These are phyloP conservation scores for Xylota sylvarum DNA, from an alignment of 2,888 invertebrate species.

Conservation along the genomic window DNA sequence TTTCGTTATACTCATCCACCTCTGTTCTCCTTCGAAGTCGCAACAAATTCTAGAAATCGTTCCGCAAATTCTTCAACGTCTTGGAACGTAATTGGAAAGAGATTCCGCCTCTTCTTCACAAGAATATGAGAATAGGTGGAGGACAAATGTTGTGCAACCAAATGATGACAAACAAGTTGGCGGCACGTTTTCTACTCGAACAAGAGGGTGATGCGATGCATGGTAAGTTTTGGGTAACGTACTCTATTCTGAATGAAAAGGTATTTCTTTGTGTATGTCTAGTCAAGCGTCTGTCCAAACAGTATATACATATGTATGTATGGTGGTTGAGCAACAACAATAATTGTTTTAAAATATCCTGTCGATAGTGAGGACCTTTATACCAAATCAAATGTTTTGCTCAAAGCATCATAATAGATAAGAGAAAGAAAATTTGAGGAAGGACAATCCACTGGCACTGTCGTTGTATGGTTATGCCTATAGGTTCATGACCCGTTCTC, in stretches of 20 bases:
- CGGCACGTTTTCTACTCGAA: constrained; percentile 69
- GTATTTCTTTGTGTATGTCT: constrained; percentile 40
- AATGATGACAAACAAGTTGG: constrained; percentile 69
- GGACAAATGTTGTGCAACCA: constrained; percentile 50
- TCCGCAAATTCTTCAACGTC: constrained; percentile 59
- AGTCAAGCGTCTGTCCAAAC: constrained; percentile 4
- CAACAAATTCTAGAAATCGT: constrained; percentile 69
- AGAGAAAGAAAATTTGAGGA: too few relatives aligned
- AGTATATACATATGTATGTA: not conserved
- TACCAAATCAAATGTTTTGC: too few relatives aligned
- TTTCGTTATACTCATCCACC: constrained; percentile 37
- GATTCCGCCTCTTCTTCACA: constrained; percentile 46
- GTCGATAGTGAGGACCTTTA: not conserved
- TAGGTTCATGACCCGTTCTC: too few relatives aligned
- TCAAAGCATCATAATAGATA: too few relatives aligned
- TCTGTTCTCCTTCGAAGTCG: constrained; percentile 19
- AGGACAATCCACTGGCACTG: too few relatives aligned
- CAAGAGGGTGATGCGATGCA: constrained; percentile 56
- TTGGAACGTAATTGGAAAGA: constrained; percentile 61
- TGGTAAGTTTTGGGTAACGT: constrained; percentile 39
- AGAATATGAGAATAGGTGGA: constrained; percentile 26
- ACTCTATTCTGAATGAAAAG: constrained; percentile 32
- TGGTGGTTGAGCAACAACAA: not conserved
- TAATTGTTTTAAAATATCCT: not conserved
- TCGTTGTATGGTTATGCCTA: too few relatives aligned